Base-by-base conservation (phyloP, 2,113 vertebrate genomes). In the Lathamus discolor region DNA sequence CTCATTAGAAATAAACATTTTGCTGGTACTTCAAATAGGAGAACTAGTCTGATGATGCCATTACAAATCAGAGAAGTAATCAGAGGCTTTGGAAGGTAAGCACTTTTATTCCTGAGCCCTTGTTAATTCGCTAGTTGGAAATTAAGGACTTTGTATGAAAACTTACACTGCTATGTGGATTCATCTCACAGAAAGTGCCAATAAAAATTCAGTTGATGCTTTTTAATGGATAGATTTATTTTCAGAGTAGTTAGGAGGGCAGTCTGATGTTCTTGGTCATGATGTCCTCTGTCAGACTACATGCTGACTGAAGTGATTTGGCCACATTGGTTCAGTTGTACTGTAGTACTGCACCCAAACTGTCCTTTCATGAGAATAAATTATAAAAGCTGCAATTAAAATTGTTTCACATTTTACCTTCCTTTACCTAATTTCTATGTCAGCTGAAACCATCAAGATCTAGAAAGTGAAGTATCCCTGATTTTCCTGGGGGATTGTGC, bases 1-100 rank as follows among this genome's bases (percentile, higher is more conserved):
- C 27, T 90, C 59, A 70, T 86, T 88, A 69, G 59, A 96, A 81
- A 77, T 57, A 88, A 88, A 83, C 27, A 57, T 63, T 93, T 86
- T 94, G 39, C n/a, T 86, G 20, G 23, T 86, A 33, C 37, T 92
- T 94, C 7, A 1, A 49, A 68, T 13, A 51, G 59, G 72, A 92
- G 33, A 13, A 63, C 25, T 46, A 75, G 55, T 20, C 19, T 78
- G 59, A 33, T 0, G 0, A 35, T 77, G 39, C 35, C 73, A n/a
- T 35, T 88, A 88, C 86, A 46, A 64, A 80, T 54, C 41, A 83
- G 63, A 80, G 46, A 88, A 88, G 51, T 54, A 86, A 83, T 78
- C 7, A 22, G 73, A 85, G n/a, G 17, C 17, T 82, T 90, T 51
- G 29, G 29, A 70, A 83, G 73, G 67, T 90, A 78, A 86, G 54